A percentile compares a stretch with the other conserved stretches of the same genome.
phyloP scores from a whole-genome alignment of 2,797 vertebrate species.

The Dallia pectoralis region DNA sequence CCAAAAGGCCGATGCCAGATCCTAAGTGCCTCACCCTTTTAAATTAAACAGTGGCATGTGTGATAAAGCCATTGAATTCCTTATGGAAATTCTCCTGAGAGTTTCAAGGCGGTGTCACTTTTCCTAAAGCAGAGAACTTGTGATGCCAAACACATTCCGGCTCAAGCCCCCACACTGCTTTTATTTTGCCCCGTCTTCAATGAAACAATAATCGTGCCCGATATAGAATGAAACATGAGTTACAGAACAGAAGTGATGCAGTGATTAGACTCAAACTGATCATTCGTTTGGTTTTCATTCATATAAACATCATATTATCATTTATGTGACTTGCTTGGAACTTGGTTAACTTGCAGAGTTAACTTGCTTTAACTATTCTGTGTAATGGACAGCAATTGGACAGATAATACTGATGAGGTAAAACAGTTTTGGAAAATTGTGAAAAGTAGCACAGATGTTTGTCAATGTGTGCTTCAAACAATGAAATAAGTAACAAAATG shows the following conservation, averaged over 20 bases:
- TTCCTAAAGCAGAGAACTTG: constrained; percentile 76
- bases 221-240: constrained; percentile 69
- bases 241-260: constrained; percentile 39
- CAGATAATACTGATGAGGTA: too few relatives aligned
- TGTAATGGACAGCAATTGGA: too few relatives aligned
- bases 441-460: background rate
- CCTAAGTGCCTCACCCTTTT: constrained; percentile 93
- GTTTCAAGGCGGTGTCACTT: constrained; percentile 90
- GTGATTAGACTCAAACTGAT: constrained; percentile 37
- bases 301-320: background rate
- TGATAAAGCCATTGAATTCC: constrained; percentile 99
- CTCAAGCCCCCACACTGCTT: constrained; percentile 36
- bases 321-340: constrained; percentile 11
- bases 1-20: constrained; percentile 84
- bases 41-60: constrained; percentile 99
- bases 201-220: constrained; percentile 63
- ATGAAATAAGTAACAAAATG: constrained; percentile 21
- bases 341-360: constrained; percentile 16
- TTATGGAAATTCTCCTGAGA: constrained; percentile 89
- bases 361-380: background rate
- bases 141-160: constrained; percentile 51
- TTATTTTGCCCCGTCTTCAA: constrained; percentile 62
- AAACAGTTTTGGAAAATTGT: background rate
- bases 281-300: constrained; percentile 22
- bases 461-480: constrained; percentile 15